Conservation (phyloP, 2,113 vertebrate species). For the Ceuthmochares aereus region DNA sequence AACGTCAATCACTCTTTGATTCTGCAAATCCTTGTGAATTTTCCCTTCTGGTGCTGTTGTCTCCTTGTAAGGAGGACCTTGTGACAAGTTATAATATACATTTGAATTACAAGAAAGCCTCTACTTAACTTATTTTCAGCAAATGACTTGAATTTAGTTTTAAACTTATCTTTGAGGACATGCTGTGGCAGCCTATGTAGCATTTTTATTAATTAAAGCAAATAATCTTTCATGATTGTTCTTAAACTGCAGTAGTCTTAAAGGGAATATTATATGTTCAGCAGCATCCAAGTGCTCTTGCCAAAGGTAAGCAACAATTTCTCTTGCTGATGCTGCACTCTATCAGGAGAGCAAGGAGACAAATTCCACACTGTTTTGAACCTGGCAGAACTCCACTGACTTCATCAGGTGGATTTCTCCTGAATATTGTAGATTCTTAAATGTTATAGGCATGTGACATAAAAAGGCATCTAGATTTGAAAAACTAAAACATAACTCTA, state of each 20-base stretch:
- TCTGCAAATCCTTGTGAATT: not conserved
- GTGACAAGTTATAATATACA: not conserved
- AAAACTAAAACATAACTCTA: not conserved
- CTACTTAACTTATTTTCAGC: not conserved
- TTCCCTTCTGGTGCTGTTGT: not conserved
- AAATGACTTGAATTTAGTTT: not conserved
- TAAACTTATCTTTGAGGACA: not conserved
- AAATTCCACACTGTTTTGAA: not conserved
- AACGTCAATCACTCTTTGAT: not conserved
- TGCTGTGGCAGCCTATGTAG: not conserved
- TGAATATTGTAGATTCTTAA: not conserved
- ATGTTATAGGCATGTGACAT: not conserved
- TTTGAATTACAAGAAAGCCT: not conserved
- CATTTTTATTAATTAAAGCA: conserved; percentile 9
- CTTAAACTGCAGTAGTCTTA: not conserved
- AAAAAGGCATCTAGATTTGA: not conserved
- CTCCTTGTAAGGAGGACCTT: not conserved
- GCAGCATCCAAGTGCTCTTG: not conserved
- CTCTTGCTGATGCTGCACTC: conserved; percentile 8
- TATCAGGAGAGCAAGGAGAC: not conserved
- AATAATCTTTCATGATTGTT: not conserved
- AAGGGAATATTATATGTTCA: not conserved
- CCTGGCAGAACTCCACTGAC: conserved; percentile 20
- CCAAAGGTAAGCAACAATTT: conserved; percentile 8
- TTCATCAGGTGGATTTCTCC: conserved; percentile 30